phyloP scores from a whole-genome alignment of 1,140 invertebrate species.

The Augochlora pura region DNA sequence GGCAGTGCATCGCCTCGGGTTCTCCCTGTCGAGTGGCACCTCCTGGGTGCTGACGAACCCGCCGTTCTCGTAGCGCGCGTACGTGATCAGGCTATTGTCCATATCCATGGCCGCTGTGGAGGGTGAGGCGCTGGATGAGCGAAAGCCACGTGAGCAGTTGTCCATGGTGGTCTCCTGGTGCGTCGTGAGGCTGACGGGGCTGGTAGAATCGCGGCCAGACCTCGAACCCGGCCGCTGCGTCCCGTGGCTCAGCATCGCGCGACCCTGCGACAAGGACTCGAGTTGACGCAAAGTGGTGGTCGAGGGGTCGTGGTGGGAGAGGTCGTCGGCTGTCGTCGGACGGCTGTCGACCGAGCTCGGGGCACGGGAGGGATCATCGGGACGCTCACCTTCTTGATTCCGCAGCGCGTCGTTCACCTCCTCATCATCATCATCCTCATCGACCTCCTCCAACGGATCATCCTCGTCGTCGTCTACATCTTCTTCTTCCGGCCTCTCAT shows the following conservation, averaged over 20 bases:
- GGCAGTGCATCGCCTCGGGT: slow-evolving; percentile 92
- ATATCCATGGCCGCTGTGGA: slow-evolving; percentile 79
- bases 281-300: slow-evolving; percentile 88
- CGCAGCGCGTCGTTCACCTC: slow-evolving; percentile 73
- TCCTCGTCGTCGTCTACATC: slow-evolving; percentile 51
- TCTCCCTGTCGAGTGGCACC: slow-evolving; percentile 91
- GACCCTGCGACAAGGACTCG: slow-evolving; percentile 90
- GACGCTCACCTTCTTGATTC: slow-evolving; percentile 79
- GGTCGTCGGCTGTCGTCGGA: slow-evolving; percentile 80
- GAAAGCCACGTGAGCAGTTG: slow-evolving; percentile 78
- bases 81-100: slow-evolving; percentile 80
- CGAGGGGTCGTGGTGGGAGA: slow-evolving; percentile 82
- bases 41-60: slow-evolving; percentile 87
- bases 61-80: slow-evolving; percentile 87
- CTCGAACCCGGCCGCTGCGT: slow-evolving; percentile 72
- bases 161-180: slow-evolving; percentile 75
- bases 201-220: slow-evolving; percentile 79
- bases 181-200: slow-evolving; percentile 76
- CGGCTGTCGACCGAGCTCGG: slow-evolving; percentile 83
- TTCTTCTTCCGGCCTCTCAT: slow-evolving; percentile 63
- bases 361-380: slow-evolving; percentile 78
- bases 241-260: slow-evolving; percentile 71
- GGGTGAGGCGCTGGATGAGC: slow-evolving; percentile 80
- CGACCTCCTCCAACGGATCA: slow-evolving; percentile 53
- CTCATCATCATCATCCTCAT: slow-evolving; percentile 70